These are phyloP conservation scores for Balaeniceps rex DNA, from an alignment of 2,113 vertebrate species.

Conservation along the genomic window DNA sequence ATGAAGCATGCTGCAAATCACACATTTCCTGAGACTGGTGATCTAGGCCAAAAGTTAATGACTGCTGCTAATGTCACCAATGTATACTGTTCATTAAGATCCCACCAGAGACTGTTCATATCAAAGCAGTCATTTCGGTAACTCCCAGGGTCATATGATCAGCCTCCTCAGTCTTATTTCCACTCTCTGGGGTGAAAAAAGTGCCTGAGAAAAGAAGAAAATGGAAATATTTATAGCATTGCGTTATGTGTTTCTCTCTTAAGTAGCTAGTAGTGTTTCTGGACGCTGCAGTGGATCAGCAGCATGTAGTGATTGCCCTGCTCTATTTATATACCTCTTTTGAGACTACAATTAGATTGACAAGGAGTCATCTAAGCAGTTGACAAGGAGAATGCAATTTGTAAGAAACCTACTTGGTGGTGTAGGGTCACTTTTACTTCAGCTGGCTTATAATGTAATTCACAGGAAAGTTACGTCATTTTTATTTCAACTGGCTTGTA, in stretches of 20 bases:
- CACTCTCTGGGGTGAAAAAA: background rate
- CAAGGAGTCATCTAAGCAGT: background rate
- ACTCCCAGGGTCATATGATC: background rate
- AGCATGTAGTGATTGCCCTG: background rate
- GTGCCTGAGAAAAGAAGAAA: constrained; percentile 1
- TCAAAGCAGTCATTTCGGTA: background rate
- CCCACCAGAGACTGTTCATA: background rate
- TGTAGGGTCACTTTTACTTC: background rate
- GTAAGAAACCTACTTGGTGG: background rate
- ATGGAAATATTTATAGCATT: background rate
- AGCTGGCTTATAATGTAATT: background rate
- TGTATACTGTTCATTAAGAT: background rate
- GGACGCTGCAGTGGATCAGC: background rate
- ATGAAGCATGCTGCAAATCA: background rate
- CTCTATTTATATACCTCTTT: background rate
- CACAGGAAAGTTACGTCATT: background rate
- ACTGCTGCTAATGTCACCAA: background rate
- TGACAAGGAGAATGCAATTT: background rate
- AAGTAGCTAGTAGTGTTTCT: background rate
- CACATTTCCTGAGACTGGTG: background rate
- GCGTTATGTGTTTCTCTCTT: background rate
- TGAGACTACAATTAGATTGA: background rate
- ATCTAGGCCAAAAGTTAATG: background rate
- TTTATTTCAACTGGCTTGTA: background rate
- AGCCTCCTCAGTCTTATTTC: background rate